Percentiles rank a stretch among this genome's conserved stretches.
These are phyloP conservation scores for Engraulis encrasicolus DNA, from an alignment of 2,113 vertebrate genomes.

Conservation along the genomic window DNA sequence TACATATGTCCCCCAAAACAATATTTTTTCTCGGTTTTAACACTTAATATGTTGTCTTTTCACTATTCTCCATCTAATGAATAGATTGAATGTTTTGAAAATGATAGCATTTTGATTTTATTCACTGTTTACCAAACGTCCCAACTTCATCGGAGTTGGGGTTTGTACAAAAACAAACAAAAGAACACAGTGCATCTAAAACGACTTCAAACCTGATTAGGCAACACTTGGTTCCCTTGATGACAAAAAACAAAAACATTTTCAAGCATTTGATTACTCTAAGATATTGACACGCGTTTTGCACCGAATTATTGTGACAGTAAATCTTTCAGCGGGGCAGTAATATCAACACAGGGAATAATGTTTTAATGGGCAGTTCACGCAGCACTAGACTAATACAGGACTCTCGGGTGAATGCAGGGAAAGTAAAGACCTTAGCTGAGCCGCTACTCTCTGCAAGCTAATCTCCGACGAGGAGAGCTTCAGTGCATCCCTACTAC, in stretches of 20 bases:
- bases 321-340: background rate
- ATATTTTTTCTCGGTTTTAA: no score
- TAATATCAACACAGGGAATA: background rate
- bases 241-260: background rate
- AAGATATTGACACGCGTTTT: background rate
- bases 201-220: conserved; percentile 20
- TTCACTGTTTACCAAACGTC: no score
- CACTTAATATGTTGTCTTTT: no score
- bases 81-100: no score
- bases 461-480: background rate
- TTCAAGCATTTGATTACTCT: conserved; percentile 9
- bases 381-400: background rate
- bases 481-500: conserved; percentile 11
- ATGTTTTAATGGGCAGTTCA: background rate
- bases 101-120: no score
- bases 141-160: no score
- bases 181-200: conserved; percentile 37
- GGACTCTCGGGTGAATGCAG: background rate
- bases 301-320: background rate
- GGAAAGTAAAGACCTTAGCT: background rate
- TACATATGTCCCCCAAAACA: no score
- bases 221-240: conserved; percentile 19
- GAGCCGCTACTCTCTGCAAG: background rate
- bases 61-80: no score
- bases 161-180: no score